Conservation (phyloP, 2,113 vertebrate species). For the Semnornis frantzii region DNA sequence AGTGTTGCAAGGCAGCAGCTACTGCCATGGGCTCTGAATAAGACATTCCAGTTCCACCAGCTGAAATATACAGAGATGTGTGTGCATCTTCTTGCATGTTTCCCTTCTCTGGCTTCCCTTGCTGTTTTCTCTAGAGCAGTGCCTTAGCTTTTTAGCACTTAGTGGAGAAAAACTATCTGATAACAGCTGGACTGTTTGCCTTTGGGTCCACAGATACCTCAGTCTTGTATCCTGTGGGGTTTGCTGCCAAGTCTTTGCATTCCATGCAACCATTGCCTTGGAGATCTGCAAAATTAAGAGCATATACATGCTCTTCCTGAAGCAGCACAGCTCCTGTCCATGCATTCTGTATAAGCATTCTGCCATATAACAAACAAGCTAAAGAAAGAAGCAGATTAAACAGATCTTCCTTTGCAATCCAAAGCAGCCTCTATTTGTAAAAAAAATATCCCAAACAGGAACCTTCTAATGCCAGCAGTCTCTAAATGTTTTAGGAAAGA, state of each 20-base stretch:
- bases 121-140: not conserved
- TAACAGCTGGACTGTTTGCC: not conserved
- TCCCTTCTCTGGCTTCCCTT: not conserved
- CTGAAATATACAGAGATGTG: not conserved
- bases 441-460: not conserved
- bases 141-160: not conserved
- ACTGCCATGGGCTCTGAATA: not conserved
- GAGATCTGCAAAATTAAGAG: conserved; percentile 24
- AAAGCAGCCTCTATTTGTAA: not conserved
- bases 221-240: not conserved
- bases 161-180: not conserved
- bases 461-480: not conserved
- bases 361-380: not conserved
- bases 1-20: conserved; percentile 24
- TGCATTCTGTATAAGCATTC: not conserved
- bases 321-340: not conserved
- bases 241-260: not conserved
- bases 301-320: not conserved
- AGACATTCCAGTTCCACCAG: not conserved
- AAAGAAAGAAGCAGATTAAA: not conserved
- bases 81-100: not conserved
- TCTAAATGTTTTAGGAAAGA: not conserved
- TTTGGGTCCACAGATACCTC: not conserved
- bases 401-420: not conserved
- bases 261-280: not conserved